Evolutionary conservation across 2,797 vertebrate species (phyloP).

Genomic region (Rhincodon typus): DNA sequence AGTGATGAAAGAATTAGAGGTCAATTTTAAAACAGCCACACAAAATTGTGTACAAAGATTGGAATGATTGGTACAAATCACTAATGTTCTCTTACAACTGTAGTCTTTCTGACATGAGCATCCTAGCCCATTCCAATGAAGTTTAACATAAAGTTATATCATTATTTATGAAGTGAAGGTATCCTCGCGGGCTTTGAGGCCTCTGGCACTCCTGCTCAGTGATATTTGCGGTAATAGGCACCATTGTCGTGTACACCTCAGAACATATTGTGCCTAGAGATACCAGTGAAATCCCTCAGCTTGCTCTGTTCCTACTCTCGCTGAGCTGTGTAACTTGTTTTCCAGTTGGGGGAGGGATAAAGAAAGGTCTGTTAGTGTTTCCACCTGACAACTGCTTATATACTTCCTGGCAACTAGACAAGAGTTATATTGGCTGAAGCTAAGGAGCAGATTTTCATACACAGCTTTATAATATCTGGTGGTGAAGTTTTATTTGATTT

Average conservation of each 20-base stretch:
- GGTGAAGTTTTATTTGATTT: neutral
- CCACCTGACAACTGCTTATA: constrained; percentile 4
- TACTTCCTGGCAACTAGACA: neutral
- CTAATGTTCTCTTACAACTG: neutral
- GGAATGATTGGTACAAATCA: neutral
- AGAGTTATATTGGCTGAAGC: neutral
- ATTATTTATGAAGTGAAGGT: neutral
- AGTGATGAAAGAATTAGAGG: constrained; percentile 6
- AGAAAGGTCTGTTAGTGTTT: neutral
- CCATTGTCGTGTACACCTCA: neutral
- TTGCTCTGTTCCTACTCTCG: neutral
- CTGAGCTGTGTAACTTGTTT: neutral
- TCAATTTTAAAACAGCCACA: neutral
- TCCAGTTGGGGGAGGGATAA: neutral
- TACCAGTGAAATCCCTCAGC: neutral
- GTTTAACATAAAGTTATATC: neutral
- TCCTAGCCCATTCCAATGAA: too few species aligned
- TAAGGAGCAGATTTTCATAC: neutral
- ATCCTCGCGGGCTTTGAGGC: neutral
- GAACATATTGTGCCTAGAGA: neutral
- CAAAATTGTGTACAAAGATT: neutral
- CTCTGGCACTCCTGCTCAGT: neutral
- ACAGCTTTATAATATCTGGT: neutral
- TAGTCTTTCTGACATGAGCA: too few species aligned
- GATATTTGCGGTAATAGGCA: neutral